phyloP scores from a whole-genome alignment of 2,113 vertebrate genomes.

The Labeo catla region DNA sequence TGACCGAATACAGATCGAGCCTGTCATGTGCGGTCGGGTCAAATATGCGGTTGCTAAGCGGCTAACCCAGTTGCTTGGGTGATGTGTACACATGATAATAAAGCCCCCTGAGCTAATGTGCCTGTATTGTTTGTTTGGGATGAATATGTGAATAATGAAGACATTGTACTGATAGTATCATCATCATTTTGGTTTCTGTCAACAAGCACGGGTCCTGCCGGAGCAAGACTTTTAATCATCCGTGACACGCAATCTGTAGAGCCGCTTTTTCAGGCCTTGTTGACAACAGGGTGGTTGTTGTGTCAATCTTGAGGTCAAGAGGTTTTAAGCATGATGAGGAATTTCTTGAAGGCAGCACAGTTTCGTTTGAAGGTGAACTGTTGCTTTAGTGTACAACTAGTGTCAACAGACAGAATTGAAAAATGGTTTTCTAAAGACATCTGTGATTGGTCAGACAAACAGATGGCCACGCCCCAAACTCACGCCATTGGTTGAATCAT shows the following conservation, averaged over 20 bases:
- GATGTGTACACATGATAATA: slow-evolving; percentile 44
- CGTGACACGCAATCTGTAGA: background rate
- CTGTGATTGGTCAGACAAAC: background rate
- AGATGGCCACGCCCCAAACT: background rate
- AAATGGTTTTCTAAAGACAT: background rate
- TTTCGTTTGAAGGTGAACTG: background rate
- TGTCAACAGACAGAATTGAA: background rate
- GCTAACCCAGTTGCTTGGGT: slow-evolving; percentile 33
- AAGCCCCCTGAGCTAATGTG: slow-evolving; percentile 10
- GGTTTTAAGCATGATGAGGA: slow-evolving; percentile 9
- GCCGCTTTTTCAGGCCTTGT: background rate
- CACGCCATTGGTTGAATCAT: background rate
- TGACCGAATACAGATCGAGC: slow-evolving; percentile 8
- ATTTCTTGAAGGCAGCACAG: background rate
- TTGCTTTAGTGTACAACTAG: background rate
- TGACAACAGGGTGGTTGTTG: background rate
- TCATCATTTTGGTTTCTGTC: slow-evolving; percentile 36
- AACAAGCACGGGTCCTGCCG: slow-evolving; percentile 13
- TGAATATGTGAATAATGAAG: slow-evolving; percentile 38
- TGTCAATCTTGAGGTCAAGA: slow-evolving; percentile 11
- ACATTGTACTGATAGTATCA: slow-evolving; percentile 35
- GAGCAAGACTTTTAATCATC: slow-evolving; percentile 16
- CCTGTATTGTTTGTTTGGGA: slow-evolving; percentile 25
- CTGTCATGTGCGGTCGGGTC: background rate
- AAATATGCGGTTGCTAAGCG: slow-evolving; percentile 26